Evolutionary conservation across 1,140 invertebrate species (phyloP).

Genomic region (Yoshiicerus persimilis): DNA sequence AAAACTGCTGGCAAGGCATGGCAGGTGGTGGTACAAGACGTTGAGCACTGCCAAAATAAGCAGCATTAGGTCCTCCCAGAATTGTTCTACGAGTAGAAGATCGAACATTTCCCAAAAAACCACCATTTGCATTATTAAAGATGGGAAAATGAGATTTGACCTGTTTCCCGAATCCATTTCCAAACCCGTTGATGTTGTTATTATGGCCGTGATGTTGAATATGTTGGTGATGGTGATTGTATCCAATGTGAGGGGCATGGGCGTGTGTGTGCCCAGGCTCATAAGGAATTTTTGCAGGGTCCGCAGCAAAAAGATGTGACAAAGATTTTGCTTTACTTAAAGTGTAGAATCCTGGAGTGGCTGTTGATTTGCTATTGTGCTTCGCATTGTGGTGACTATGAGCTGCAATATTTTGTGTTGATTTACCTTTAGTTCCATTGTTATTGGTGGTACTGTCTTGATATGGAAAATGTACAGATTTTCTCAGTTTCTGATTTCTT

Average conservation of each 20-base stretch:
- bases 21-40: constrained; percentile 51
- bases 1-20: not conserved
- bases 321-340: constrained; percentile 46
- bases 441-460: constrained; percentile 25
- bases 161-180: constrained; percentile 1
- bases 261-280: not conserved
- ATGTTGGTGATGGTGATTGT: constrained; percentile 1
- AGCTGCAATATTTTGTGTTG: not conserved
- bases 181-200: constrained; percentile 2
- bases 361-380: not conserved
- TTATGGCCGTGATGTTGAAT: not conserved
- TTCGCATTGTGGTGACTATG: not conserved
- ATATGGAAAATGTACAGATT: constrained; percentile 49
- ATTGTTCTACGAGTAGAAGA: constrained; percentile 24
- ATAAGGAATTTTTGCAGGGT: not conserved
- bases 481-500: constrained; percentile 45
- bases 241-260: not conserved
- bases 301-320: constrained; percentile 38
- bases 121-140: constrained; percentile 31
- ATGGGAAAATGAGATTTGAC: constrained; percentile 29
- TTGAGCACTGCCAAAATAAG: constrained; percentile 80
- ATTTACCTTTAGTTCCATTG: not conserved
- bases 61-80: constrained; percentile 75
- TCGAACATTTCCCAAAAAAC: constrained; percentile 37
- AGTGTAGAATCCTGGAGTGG: constrained; percentile 46